These are phyloP conservation scores for Ornithoptera alexandrae DNA, from an alignment of 2,888 invertebrate species.

Conservation along the genomic window DNA sequence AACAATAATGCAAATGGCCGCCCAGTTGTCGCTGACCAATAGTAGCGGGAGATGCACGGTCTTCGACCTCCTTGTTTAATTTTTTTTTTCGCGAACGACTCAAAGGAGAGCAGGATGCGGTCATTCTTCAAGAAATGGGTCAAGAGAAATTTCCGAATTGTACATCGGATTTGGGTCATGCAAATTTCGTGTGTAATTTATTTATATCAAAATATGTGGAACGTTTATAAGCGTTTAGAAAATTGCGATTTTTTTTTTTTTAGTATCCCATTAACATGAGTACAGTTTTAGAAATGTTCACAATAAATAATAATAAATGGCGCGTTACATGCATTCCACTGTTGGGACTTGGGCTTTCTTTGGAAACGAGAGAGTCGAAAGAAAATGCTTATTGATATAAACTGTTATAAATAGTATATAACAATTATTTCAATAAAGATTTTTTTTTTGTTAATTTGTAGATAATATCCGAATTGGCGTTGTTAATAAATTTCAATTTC, in stretches of 20 bases:
- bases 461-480: slow-evolving; percentile 19
- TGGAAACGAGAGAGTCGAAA: too few species aligned
- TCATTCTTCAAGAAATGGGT: slow-evolving; percentile 63
- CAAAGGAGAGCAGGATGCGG: slow-evolving; percentile 46
- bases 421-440: not conserved
- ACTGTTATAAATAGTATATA: not conserved
- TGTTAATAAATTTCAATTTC: slow-evolving; percentile 53
- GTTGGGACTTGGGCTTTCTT: too few species aligned
- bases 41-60: slow-evolving; percentile 43
- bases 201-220: slow-evolving; percentile 9
- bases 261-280: not conserved
- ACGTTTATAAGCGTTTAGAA: not conserved
- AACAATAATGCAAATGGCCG: slow-evolving; percentile 55
- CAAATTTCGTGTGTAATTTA: slow-evolving; percentile 49
- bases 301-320: too few species aligned
- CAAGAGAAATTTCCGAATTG: slow-evolving; percentile 53
- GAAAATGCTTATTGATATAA: not conserved
- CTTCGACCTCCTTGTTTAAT: slow-evolving; percentile 51
- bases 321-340: too few species aligned
- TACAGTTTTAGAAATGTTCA: too few species aligned
- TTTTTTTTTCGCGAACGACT: slow-evolving; percentile 46
- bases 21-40: slow-evolving; percentile 39
- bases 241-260: not conserved
- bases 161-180: slow-evolving; percentile 59
- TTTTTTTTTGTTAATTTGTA: slow-evolving; percentile 28